Evolutionary conservation across 1,140 invertebrate genomes (phyloP).

Genomic region (Aporrectodea caliginosa): DNA sequence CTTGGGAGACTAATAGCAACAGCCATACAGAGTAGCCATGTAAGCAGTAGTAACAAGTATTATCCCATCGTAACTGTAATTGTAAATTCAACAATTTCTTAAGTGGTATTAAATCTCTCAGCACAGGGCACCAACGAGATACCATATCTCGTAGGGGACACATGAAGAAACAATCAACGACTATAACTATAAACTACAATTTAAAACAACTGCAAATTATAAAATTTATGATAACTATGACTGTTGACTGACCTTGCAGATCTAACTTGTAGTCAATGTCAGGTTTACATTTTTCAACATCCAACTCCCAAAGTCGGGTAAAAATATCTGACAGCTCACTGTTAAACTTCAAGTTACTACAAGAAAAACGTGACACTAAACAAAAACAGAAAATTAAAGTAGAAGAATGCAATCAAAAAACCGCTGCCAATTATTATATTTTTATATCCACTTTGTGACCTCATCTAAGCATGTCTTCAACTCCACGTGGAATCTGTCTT

Average conservation of each 20-base stretch:
- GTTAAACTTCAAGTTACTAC: constrained; percentile 45
- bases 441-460: not conserved
- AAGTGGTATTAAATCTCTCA: no score
- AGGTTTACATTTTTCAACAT: constrained; percentile 50
- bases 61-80: no score
- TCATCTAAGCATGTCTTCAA: not conserved
- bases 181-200: constrained; percentile 1
- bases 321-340: constrained; percentile 45
- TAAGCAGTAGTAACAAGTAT: no score
- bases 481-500: not conserved
- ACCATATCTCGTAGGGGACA: no score
- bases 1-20: no score
- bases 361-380: constrained; percentile 2
- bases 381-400: not conserved
- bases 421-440: not conserved
- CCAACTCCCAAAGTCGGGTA: constrained; percentile 50
- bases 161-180: constrained; percentile 6
- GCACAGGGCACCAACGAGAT: no score
- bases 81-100: no score
- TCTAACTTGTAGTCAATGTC: constrained; percentile 48
- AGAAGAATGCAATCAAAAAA: not conserved
- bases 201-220: not conserved
- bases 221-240: not conserved
- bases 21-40: no score
- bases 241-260: constrained; percentile 45